phyloP scores from a whole-genome alignment of 2,888 invertebrate species.

The Melipona beecheii region DNA sequence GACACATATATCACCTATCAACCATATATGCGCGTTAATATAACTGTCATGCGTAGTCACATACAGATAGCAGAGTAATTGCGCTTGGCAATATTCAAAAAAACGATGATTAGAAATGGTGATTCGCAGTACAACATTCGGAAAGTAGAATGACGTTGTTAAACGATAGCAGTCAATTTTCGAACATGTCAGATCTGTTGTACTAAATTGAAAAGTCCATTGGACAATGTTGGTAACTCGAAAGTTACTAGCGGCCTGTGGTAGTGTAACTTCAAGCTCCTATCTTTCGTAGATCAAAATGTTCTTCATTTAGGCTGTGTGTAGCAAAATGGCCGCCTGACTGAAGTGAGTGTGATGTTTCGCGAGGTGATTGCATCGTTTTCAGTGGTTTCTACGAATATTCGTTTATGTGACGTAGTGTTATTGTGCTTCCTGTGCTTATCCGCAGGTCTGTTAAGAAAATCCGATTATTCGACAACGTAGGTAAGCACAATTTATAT shows the following conservation, averaged over 20 bases:
- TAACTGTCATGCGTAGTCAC: not conserved
- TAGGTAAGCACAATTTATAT: slow-evolving; percentile 38
- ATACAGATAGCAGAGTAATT: slow-evolving; percentile 5
- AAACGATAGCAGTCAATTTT: slow-evolving; percentile 15
- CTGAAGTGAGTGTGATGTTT: slow-evolving; percentile 79
- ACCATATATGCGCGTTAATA: not conserved
- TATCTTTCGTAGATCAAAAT: slow-evolving; percentile 59
- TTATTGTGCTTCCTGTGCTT: slow-evolving; percentile 53
- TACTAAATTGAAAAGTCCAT: not conserved
- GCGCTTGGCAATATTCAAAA: slow-evolving; percentile 8
- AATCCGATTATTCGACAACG: slow-evolving; percentile 47
- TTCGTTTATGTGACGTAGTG: slow-evolving; percentile 64
- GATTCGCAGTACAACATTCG: slow-evolving; percentile 1
- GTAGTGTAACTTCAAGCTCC: slow-evolving; percentile 51
- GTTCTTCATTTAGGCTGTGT: slow-evolving; percentile 65
- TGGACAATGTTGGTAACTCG: slow-evolving; percentile 31
- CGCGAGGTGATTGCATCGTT: slow-evolving; percentile 75
- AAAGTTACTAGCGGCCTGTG: slow-evolving; percentile 30
- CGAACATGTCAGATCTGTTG: slow-evolving; percentile 23
- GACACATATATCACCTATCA: not conserved
- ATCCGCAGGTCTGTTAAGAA: slow-evolving; percentile 43
- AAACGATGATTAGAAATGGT: not conserved
- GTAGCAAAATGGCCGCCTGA: slow-evolving; percentile 80
- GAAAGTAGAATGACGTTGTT: not conserved
- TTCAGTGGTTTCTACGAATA: slow-evolving; percentile 65